A percentile compares a stretch with the other conserved stretches of the same genome.
Conservation (phyloP, 2,113 vertebrate species). For the Tyrannus savana region DNA sequence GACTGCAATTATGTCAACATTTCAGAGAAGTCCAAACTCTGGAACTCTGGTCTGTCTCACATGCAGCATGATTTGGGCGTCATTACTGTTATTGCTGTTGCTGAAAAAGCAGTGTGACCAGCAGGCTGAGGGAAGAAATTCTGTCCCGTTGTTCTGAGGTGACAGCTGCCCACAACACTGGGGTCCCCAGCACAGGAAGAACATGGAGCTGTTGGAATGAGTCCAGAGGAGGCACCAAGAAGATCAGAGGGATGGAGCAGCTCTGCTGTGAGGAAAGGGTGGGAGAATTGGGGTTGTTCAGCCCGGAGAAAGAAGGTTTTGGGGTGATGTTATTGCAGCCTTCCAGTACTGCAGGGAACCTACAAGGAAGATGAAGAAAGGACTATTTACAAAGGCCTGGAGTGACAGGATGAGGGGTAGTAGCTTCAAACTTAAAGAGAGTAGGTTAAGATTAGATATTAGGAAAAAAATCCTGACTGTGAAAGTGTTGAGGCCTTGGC, state of each 20-base stretch:
- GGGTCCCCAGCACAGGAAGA: neutral
- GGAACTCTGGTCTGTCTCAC: neutral
- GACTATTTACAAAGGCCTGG: neutral
- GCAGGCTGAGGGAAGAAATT: neutral
- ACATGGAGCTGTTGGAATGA: neutral
- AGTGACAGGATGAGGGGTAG: neutral
- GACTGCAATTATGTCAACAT: neutral
- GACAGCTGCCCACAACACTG: neutral
- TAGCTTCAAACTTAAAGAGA: neutral
- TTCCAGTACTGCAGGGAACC: neutral
- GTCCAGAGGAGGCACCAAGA: neutral
- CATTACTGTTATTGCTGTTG: neutral
- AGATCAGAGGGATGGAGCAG: neutral
- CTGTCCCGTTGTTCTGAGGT: neutral
- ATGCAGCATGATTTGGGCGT: neutral
- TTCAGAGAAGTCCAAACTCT: neutral
- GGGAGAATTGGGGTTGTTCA: neutral
- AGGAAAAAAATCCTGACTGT: fast-evolving
- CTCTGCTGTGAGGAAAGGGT: neutral
- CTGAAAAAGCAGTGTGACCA: neutral
- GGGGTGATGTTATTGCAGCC: too few relatives aligned
- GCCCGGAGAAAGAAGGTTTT: neutral
- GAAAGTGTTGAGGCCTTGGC: neutral
- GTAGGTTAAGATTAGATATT: neutral
- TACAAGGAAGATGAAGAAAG: too few relatives aligned